These are phyloP conservation scores for Agriotes lineatus DNA, from an alignment of 2,888 invertebrate genomes.

Conservation along the genomic window DNA sequence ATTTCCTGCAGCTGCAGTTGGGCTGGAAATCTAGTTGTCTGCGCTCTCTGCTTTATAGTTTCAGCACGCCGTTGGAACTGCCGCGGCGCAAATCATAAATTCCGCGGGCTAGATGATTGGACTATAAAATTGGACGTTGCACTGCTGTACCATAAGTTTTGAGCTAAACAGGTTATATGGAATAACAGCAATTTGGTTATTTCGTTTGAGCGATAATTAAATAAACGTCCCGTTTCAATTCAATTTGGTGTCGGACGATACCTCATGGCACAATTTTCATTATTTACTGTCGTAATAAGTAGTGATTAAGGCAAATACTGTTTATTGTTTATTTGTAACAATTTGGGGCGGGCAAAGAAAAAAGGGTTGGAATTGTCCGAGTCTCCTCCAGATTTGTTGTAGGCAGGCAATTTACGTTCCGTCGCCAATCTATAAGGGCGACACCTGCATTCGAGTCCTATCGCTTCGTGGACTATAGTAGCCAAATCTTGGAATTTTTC, in stretches of 20 bases:
- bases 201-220: not conserved
- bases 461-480: no score
- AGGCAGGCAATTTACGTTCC: no score
- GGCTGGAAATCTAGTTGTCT: not conserved
- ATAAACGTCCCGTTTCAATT: slow-evolving; percentile 6
- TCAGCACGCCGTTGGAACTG: not conserved
- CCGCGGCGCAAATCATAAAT: not conserved
- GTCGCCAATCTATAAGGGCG: no score
- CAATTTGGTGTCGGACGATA: slow-evolving; percentile 4
- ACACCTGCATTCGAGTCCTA: no score
- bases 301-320: no score
- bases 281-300: no score
- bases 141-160: not conserved
- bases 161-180: not conserved
- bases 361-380: no score
- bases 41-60: not conserved
- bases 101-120: not conserved
- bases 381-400: no score
- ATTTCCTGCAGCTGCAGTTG: not conserved
- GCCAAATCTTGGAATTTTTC: no score
- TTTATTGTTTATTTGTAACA: no score
- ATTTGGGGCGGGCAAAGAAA: no score
- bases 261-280: not conserved
- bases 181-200: slow-evolving; percentile 6
- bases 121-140: not conserved